Evolutionary conservation across 2,113 vertebrate genomes (phyloP).

Genomic region (Paradisaea rubra): DNA sequence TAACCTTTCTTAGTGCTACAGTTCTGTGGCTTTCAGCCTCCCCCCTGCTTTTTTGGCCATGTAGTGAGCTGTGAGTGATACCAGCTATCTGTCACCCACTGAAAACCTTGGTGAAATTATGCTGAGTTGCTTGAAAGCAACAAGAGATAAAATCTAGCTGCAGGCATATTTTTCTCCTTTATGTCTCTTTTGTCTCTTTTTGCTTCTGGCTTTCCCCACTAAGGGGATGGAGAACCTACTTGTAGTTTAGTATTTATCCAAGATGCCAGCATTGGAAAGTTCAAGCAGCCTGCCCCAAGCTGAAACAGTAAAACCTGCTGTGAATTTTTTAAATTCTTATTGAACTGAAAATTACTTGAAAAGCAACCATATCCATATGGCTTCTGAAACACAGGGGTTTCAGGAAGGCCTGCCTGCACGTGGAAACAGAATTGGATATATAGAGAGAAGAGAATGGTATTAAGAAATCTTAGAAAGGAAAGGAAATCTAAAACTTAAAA

Average conservation of each 20-base stretch:
- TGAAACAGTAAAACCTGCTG: not conserved
- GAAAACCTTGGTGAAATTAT: not conserved
- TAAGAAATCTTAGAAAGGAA: not conserved
- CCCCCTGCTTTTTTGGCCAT: not conserved
- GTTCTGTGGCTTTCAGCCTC: not conserved
- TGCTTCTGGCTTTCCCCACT: not conserved
- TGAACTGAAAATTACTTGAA: not conserved
- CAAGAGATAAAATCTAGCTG: not conserved
- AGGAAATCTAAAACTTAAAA: not conserved
- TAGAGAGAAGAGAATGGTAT: not conserved
- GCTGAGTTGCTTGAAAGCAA: not conserved
- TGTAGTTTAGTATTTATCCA: not conserved
- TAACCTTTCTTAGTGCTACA: not conserved
- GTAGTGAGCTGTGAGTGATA: not conserved
- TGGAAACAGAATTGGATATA: not conserved
- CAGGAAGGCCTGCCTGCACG: accelerated
- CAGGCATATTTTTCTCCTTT: not conserved
- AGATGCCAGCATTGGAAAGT: not conserved
- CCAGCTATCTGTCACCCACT: not conserved
- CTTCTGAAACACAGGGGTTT: not conserved
- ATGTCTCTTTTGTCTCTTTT: not conserved
- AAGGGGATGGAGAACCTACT: not conserved
- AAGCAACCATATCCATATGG: not conserved
- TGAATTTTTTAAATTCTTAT: not conserved
- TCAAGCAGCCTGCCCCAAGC: not conserved